Conservation (phyloP, 2,113 vertebrate species). For the Maccullochella peelii region DNA sequence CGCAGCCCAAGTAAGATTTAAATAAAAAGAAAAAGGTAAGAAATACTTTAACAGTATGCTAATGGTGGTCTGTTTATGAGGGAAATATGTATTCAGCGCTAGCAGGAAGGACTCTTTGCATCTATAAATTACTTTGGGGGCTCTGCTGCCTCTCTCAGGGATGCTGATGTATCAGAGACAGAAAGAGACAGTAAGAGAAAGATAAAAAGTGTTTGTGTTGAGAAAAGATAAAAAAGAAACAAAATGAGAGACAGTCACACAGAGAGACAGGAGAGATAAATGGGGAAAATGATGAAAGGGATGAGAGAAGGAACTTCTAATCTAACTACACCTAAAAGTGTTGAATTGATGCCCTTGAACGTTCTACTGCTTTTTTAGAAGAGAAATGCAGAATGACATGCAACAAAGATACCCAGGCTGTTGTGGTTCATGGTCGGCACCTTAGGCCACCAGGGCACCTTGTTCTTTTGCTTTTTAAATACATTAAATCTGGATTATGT, state of each 20-base stretch:
- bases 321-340: not conserved
- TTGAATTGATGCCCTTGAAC: not conserved
- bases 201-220: slow-evolving; percentile 22
- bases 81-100: slow-evolving; percentile 62
- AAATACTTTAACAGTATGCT: slow-evolving; percentile 41
- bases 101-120: slow-evolving; percentile 43
- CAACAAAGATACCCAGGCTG: too few species aligned
- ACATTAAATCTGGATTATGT: not conserved
- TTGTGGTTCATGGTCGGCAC: not conserved
- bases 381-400: not conserved
- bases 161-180: slow-evolving; percentile 51
- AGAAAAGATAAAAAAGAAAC: slow-evolving; percentile 9
- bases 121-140: slow-evolving; percentile 71
- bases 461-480: not conserved
- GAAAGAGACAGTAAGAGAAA: slow-evolving; percentile 24
- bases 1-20: slow-evolving; percentile 17
- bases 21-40: slow-evolving; percentile 33
- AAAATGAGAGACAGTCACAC: slow-evolving; percentile 15
- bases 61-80: slow-evolving; percentile 53
- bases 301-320: slow-evolving; percentile 16
- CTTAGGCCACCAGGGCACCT: not conserved
- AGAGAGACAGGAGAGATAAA: slow-evolving; percentile 14
- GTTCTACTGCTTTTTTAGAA: not conserved
- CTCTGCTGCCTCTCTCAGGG: slow-evolving; percentile 65
- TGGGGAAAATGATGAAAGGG: slow-evolving; percentile 17